A percentile compares a stretch with the other conserved stretches of the same genome.
These are phyloP conservation scores for Spea multiplicata DNA, from an alignment of 2,113 vertebrate genomes.

Conservation along the genomic window DNA sequence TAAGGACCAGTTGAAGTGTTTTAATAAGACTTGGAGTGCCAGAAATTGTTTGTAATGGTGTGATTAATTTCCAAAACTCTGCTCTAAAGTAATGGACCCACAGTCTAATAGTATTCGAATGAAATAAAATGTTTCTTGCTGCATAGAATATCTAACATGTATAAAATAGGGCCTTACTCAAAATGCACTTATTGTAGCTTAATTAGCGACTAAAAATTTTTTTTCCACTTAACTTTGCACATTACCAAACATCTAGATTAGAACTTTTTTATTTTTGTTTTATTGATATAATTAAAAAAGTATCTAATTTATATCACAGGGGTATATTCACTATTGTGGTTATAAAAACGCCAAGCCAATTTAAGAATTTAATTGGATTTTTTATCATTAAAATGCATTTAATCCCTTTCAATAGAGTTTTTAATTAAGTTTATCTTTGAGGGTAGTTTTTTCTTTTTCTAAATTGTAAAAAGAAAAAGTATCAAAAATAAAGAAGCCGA, in stretches of 20 bases:
- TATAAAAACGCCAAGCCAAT: constrained; percentile 35
- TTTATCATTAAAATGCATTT: constrained; percentile 43
- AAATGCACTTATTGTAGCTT: neutral
- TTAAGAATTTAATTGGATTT: constrained; percentile 42
- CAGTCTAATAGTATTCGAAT: no score
- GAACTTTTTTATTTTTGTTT: constrained; percentile 18
- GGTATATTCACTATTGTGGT: constrained; percentile 29
- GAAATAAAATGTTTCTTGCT: no score
- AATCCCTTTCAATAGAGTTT: constrained; percentile 36
- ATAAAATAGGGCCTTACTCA: neutral
- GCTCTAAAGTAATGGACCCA: no score
- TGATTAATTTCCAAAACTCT: no score
- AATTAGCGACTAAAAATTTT: neutral
- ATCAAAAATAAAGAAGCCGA: neutral
- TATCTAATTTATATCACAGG: constrained; percentile 33
- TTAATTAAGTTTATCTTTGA: constrained; percentile 39
- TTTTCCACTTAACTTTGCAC: constrained; percentile 7
- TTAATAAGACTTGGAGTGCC: no score
- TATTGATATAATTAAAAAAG: constrained; percentile 34
- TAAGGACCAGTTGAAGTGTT: no score
- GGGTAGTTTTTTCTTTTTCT: neutral
- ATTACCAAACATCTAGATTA: neutral
- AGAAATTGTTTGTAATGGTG: no score
- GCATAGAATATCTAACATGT: no score
- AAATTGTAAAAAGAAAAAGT: no score